Evolutionary conservation across 2,113 vertebrate genomes (phyloP), one percentile per base, ranked within the genome.

Genomic region (Balaenoptera acutorostrata): DNA sequence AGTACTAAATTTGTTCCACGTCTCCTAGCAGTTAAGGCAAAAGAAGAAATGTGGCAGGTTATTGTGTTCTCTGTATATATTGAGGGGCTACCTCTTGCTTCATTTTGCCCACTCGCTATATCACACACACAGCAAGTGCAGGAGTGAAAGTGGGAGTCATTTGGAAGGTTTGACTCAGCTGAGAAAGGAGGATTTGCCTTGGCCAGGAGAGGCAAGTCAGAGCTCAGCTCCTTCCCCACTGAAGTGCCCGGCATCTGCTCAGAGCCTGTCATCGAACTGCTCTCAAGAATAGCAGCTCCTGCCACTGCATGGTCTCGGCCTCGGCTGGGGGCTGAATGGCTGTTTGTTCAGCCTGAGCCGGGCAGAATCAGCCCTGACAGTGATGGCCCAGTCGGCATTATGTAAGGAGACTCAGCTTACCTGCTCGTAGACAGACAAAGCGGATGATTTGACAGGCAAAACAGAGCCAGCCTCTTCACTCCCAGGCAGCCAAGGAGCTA

Each of bases 391-490:
- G 52, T 86, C 21, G 52, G 93, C 82, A 93, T 97, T 95, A 95
- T 89, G 89, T 92, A 78, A 98, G 86, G 85, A 95, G 93, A 86
- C 92, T 23, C 61, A 29, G 81, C 1, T 3, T 96, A 96, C 92
- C 81, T 97, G 91, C 81, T 97, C 52, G 21, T 75, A 97, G 96
- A 97, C 85, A 98, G 96, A 94, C 93, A 96, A 98, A 98, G 97
- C 25, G n/a, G 93, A 66, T 96, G 80, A 98, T 99, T 98, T 98
- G 98, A 97, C 96, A 98, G 87, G 97, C 98, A 98, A 99, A 99
- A 96, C 1, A 97, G 68, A 95, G 95, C 94, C 93, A 88, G 85
- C 52, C 97, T 91, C 97, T 97, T 97, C 96, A 93, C 95, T 97
- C 98, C 96, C 97, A 97, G 95, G 94, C 93, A 97, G 96, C 97